Conservation (phyloP, 2,113 vertebrate genomes). For the Lutjanus erythropterus region DNA sequence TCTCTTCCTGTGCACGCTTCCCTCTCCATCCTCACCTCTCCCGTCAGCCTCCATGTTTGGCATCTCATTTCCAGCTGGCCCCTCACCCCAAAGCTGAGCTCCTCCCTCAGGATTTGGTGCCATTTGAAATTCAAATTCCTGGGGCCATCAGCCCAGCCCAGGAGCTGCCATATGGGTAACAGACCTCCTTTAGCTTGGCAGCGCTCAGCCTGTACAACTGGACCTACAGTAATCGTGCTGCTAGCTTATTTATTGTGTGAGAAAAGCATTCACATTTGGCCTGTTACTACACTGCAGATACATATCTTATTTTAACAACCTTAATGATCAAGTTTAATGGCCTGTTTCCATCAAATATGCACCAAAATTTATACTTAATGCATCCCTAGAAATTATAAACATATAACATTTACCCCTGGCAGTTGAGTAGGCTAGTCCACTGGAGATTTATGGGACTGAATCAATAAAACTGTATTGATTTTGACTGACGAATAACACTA, state of each 20-base stretch:
- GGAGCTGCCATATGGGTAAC: constrained; percentile 72
- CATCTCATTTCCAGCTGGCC: constrained; percentile 67
- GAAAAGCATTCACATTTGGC: not conserved
- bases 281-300: not conserved
- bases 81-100: constrained; percentile 70
- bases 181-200: constrained; percentile 64
- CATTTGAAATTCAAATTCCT: constrained; percentile 78
- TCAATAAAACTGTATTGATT: constrained; percentile 8
- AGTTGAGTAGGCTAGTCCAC: not conserved
- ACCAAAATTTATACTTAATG: not conserved
- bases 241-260: constrained; percentile 17
- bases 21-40: constrained; percentile 38
- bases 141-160: constrained; percentile 67
- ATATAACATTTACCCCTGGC: not conserved
- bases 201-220: constrained; percentile 39
- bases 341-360: not conserved
- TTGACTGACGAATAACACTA: not conserved
- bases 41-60: constrained; percentile 49
- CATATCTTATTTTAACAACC: not conserved
- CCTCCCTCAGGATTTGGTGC: constrained; percentile 72
- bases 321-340: not conserved
- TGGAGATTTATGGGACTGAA: not conserved
- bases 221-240: constrained; percentile 31
- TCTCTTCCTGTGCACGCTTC: not conserved
- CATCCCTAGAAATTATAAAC: not conserved